phyloP scores from a whole-genome alignment of 2,113 vertebrate species.

The Lycaon pictus region DNA sequence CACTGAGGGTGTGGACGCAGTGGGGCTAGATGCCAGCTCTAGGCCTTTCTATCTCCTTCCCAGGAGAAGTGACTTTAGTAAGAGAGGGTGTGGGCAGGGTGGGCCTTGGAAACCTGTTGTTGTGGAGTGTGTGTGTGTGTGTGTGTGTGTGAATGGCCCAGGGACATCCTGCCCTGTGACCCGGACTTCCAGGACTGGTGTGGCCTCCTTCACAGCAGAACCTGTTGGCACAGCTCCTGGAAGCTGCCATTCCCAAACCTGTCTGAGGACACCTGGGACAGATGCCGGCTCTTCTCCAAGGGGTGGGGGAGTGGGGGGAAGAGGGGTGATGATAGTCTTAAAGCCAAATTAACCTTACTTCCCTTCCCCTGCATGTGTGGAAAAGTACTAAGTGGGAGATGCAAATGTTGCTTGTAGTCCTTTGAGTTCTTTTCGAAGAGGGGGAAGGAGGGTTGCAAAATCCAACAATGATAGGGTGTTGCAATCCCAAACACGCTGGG shows the following conservation, averaged over 20 bases:
- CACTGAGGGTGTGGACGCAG: slow-evolving; percentile 56
- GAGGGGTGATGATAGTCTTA: background rate
- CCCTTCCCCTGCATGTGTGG: background rate
- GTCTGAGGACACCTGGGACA: background rate
- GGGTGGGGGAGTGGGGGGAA: background rate
- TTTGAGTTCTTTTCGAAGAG: background rate
- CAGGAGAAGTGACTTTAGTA: background rate
- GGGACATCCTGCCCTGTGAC: background rate
- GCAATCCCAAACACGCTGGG: background rate
- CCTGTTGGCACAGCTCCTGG: background rate
- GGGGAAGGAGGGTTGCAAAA: slow-evolving; percentile 39
- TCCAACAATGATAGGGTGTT: background rate
- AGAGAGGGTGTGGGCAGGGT: background rate
- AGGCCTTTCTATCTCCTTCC: background rate
- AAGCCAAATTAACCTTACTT: background rate
- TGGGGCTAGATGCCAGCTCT: background rate
- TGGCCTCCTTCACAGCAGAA: background rate
- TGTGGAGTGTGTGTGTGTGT: background rate
- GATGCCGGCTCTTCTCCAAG: background rate
- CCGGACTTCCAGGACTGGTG: background rate
- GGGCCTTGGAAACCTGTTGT: slow-evolving; percentile 20
- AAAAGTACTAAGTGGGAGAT: background rate
- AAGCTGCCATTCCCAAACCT: background rate
- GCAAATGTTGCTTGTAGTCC: background rate
- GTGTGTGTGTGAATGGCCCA: background rate